Evolutionary conservation across 2,888 invertebrate species (phyloP), one percentile per base, ranked within the genome.

Genomic region (Peribatodes rhomboidaria): DNA sequence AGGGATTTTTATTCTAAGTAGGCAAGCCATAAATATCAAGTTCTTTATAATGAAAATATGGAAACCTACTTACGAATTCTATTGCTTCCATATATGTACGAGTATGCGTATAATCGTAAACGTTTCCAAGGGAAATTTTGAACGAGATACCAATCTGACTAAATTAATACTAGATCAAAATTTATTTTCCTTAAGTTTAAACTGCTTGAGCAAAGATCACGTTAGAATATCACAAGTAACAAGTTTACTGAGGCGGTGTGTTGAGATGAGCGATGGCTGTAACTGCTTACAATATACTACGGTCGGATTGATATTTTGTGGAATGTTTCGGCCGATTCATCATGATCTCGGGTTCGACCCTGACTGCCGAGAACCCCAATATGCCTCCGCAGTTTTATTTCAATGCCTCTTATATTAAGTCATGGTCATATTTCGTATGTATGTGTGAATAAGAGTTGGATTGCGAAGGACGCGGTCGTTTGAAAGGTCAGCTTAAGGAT

Each of bases 1-100:
- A 69, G 69, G 72, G 75, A 78, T 80, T 83, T 81, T 84, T 82
- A 82, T 81, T 80, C 74, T 69, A 75, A 82, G 78, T 78, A 73
- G 69, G 72, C 37, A 67, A 62, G 73, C 68, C 77, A 77, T 80
- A 79, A 80, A 81, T 79, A 78, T 76, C 70, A 77, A 77, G 72
- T 78, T 78, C 70, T 77, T 77, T 75, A 73, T 75, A 82, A 82
- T 81, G 72, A 80, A 82, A 81, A 73, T 71, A 71, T 78, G 73
- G 71, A 70, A 74, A 73, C 71, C 71, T 58, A 69, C 72, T 71
- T 69, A 63, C 67, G 46, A 47, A 69, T 72, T 78, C 68, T 66
- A 63, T 61, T 60, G 56, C 46, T 55, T 50, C 18, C 58, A 49
- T 59, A 60, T 59, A 65, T 59, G 18, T 58, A 47, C 8, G 2